These are phyloP conservation scores for Teleiodes luculella DNA, from an alignment of 2,888 invertebrate genomes.

Conservation along the genomic window DNA sequence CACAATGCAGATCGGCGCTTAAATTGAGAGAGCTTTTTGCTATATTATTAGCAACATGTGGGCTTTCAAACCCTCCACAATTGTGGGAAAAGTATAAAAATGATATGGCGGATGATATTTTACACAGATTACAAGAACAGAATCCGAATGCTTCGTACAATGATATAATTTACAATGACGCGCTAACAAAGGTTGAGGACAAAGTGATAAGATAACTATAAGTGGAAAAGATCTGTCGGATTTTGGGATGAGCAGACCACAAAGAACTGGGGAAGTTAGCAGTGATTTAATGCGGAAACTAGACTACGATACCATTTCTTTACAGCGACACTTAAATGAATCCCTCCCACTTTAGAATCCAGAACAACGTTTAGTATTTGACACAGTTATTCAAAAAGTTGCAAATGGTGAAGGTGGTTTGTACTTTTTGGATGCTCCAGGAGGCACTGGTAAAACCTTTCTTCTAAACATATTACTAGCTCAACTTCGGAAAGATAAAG, in stretches of 20 bases:
- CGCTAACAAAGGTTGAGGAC: conserved; percentile 25
- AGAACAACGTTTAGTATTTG: conserved; percentile 21
- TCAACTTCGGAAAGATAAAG: conserved; percentile 22
- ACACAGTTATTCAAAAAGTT: conserved; percentile 18
- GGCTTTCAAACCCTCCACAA: conserved; percentile 22
- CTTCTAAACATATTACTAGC: conserved; percentile 20
- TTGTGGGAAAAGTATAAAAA: conserved; percentile 24
- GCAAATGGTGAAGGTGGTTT: conserved; percentile 20
- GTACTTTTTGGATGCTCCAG: conserved; percentile 22
- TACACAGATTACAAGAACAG: no score
- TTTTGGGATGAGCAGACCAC: conserved; percentile 27
- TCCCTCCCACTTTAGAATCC: conserved; percentile 20
- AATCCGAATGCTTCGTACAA: conserved; percentile 20
- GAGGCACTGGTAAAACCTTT: conserved; percentile 23
- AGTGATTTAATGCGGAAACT: conserved; percentile 25
- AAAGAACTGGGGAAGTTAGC: conserved; percentile 21
- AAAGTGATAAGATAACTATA: conserved; percentile 22
- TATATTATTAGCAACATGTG: conserved; percentile 18
- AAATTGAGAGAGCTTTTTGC: conserved; percentile 23
- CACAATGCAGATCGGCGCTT: conserved; percentile 18
- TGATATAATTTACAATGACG: conserved; percentile 24
- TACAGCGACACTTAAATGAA: conserved; percentile 22
- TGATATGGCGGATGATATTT: no score
- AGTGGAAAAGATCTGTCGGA: conserved; percentile 25
- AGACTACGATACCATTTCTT: conserved; percentile 21